phyloP scores from a whole-genome alignment of 64 coral and sea anemone species.

The Actinia equina region DNA sequence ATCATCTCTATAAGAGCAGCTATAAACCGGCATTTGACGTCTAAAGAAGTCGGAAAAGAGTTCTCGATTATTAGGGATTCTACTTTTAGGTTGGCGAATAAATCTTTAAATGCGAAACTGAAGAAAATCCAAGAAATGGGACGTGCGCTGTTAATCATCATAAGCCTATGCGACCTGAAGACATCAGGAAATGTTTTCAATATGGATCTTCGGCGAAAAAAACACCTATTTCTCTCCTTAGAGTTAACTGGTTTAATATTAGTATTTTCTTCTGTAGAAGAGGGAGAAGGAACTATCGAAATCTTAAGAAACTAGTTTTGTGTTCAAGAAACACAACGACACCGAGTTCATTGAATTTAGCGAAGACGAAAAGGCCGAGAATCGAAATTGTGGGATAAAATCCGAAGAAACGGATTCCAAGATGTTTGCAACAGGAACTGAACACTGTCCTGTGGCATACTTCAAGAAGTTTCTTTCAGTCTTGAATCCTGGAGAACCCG shows the following conservation, averaged over 20 bases:
- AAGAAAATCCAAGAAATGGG: constrained; percentile 35
- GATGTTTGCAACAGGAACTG: neutral
- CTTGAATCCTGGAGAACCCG: neutral
- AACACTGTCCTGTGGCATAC: neutral
- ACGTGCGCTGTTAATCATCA: constrained; percentile 26
- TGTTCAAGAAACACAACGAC: neutral
- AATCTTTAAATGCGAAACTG: constrained; percentile 34
- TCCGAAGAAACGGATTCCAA: neutral
- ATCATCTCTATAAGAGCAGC: neutral
- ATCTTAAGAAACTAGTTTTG: constrained; percentile 5
- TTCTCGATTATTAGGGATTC: constrained; percentile 36
- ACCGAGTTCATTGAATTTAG: neutral
- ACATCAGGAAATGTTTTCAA: constrained; percentile 40
- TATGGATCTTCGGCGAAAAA: constrained; percentile 22
- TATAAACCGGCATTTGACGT: constrained; percentile 9
- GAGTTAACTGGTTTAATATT: constrained; percentile 42
- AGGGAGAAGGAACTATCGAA: neutral
- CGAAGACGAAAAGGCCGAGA: neutral
- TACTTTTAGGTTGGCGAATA: constrained; percentile 34
- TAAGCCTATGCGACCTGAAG: constrained; percentile 31
- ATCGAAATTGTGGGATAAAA: neutral
- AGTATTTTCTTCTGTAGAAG: constrained; percentile 31
- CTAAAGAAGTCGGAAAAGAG: neutral
- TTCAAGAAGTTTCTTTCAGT: neutral
- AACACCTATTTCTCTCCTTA: constrained; percentile 1